Evolutionary conservation across 2,797 vertebrate species (phyloP), one percentile per base, ranked within the genome.

Genomic region (Calcarius lapponicus): DNA sequence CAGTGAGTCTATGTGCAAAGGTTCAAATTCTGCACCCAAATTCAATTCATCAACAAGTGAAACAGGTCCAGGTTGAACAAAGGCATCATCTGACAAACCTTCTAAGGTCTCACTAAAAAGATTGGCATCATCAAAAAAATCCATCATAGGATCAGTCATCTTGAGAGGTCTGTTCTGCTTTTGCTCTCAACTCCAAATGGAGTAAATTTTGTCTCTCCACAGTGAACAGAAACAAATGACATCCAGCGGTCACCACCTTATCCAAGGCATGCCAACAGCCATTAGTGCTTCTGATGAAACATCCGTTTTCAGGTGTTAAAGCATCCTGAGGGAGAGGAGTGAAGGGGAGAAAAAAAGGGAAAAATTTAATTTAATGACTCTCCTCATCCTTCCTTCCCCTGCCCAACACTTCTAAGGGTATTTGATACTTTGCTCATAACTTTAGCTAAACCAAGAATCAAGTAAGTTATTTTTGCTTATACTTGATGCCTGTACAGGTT

Each of bases 31-130:
- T 86, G 98, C 98, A 96, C 98, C 98, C 93, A 99, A 98, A 97
- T 99, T 99, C 91, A 99, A 98, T 96, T 99, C 99, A 95, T 99
- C 99, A 96, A 99, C 99, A 92, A 99, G 98, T 57, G 99, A 99
- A 96, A 98, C 98, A 42, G 99, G 98, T 88, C 98, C 99, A 64
- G 99, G 96, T 70, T 98, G 98, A 90, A 98, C 96, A 97, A 99
- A 99, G 85, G 98, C 98, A 97, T 99, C 99, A 81, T 99, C 99
- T 47, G 99, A 98, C 94, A 99, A 98, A 93, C 98, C 98, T 95
- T 99, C 99, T 98, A 99, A 98, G 82, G 98, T 98, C 94, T 99
- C 99, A 86, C 98, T 98, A 98, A 99, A 99, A 97, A 99, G 98
- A 98, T 98, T 99, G 86, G 99, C 98, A 97, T 99, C 99, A 93